Evolutionary conservation across 2,113 vertebrate species (phyloP), one percentile per base, ranked within the genome.

Genomic region (Helogale parvula): DNA sequence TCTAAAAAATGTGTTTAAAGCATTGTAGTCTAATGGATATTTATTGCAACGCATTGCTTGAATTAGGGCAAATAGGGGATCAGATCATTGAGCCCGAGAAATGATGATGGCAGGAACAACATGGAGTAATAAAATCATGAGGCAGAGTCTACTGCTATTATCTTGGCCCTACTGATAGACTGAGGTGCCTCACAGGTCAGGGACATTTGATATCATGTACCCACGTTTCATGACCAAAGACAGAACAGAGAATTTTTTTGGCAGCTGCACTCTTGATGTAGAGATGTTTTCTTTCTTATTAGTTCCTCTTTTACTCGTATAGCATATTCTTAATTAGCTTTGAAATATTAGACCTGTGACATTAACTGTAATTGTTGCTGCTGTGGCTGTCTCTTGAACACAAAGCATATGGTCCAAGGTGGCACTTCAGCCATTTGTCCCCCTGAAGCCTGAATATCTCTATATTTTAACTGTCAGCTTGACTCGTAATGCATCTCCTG

Each of bases 381-480:
- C 7, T 60, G 60, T 54, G 11, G 3, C 4, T 86, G 1, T 91
- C 38, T 83, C 81, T 68, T 52, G 38, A 72, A 7, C 52, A 41
- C 11, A 52, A 1, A 82, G 41, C 77, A 97, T 60, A 88, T 66
- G 66, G 33, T 63, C 45, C 10, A 74, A 38, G 27, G 69, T 90
- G 80, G 25, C 95, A 10, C 16, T 25, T 91, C 82, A 89, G 41
- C 12, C 15, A 1, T 11, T n/a, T 57, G 9, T 86, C 31, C 86
- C 41, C 66, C 38, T 33, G 10, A 68, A 33, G 15, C 29, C 93
- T 31, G 25, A 68, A 41, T 33, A 15, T 15, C 85, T 94, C 23
- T 63, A 25, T 41, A 80, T 72, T 81, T 95, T 60, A 90, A 94
- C 66, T 83, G n/a, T 69, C 23, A 11, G 14, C 17, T 91, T 95